Evolutionary conservation across 2,113 vertebrate genomes (phyloP).

Genomic region (Corythornis madagascariensis): DNA sequence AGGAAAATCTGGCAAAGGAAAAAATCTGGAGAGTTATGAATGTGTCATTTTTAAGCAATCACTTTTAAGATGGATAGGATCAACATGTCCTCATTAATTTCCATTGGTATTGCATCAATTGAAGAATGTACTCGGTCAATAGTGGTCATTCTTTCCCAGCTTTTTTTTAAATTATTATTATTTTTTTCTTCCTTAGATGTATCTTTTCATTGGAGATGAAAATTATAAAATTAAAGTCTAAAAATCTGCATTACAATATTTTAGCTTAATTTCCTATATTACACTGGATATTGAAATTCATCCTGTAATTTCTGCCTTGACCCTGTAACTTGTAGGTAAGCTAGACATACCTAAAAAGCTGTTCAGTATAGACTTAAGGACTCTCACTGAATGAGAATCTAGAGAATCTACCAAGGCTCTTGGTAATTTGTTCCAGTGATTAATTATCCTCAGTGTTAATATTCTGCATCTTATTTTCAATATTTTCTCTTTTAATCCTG

Average conservation of each 20-base stretch:
- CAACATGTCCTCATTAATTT: neutral
- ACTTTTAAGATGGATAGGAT: neutral
- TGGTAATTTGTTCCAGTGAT: neutral
- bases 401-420: neutral
- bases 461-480: constrained; percentile 6
- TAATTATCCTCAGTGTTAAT: constrained; percentile 10
- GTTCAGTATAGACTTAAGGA: constrained; percentile 5
- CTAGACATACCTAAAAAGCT: neutral
- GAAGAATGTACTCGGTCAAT: constrained; percentile 13
- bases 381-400: neutral
- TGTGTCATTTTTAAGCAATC: neutral
- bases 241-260: neutral
- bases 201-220: neutral
- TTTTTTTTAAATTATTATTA: neutral
- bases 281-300: neutral
- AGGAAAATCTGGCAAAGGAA: neutral
- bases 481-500: neutral
- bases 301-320: neutral
- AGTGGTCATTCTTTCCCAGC: neutral
- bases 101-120: neutral
- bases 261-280: neutral
- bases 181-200: neutral
- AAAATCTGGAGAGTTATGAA: neutral
- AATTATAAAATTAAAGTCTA: neutral
- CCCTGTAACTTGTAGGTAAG: neutral